Evolutionary conservation across 1,140 invertebrate species (phyloP), one percentile per base, ranked within the genome.

Genomic region (Anastatus disparis): DNA sequence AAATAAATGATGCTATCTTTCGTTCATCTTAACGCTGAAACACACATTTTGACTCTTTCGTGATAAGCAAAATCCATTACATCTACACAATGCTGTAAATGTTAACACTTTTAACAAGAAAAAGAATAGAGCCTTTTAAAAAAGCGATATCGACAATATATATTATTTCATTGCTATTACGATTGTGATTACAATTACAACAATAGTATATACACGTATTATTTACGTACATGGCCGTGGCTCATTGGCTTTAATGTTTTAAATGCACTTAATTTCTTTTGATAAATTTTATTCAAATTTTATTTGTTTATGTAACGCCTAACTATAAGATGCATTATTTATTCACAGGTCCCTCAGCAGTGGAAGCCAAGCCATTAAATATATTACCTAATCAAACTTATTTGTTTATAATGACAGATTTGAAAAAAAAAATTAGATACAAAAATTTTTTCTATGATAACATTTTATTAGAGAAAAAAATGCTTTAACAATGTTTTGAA

Each of bases 101-200:
- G n/a, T 61, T 58, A 4, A 13, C 12, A 20, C 17, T 31, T 50
- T 13, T 24, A 42, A 24, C 27, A 22, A 58, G 20, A 12, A 26
- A 40, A 68, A 22, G 0, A 31, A 40, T 27, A 15, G 6, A 2
- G 20, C 24, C 38, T 26, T n/a, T n/a, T n/a, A n/a, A 35, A 62
- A 69, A 61, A 62, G 62, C 58, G 56, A 69, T 69, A 62, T 62
- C 59, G 68, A 62, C n/a, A 55, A 58, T 53, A 27, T 52, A 29
- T 24, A 12, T 6, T 35, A 40, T 56, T 70, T 40, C 58, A 52
- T 55, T 46, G 26, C n/a, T 20, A 62, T 15, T 53, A 3, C 35
- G 3, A 12, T 35, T 55, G 67, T 31, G 35, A 70, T 53, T 59
- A 31, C 9, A 15, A 59, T 50, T 50, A 35, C 3, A 59, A 20